Percentiles rank a stretch among this genome's conserved stretches.
phyloP scores from a whole-genome alignment of 2,888 invertebrate species.

The Perizoma affinitatum region DNA sequence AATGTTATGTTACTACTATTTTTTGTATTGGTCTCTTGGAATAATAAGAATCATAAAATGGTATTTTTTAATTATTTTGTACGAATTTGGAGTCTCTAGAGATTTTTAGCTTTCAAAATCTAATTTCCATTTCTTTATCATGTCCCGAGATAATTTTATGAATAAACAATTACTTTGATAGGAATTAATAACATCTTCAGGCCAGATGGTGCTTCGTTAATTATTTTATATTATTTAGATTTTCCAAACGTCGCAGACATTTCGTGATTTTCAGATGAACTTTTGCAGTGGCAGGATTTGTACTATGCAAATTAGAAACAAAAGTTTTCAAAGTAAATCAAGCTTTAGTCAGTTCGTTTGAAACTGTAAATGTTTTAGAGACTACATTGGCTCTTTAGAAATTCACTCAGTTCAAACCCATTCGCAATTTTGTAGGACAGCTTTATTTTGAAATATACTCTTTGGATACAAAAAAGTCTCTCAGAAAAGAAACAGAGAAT shows the following conservation, averaged over 20 bases:
- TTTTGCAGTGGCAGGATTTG: constrained; percentile 6
- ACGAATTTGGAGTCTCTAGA: too few species aligned
- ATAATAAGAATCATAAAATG: neutral
- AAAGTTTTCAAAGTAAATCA: constrained; percentile 2
- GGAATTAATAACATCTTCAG: constrained; percentile 8
- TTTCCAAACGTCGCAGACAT: constrained; percentile 9
- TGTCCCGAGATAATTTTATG: neutral
- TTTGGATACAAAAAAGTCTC: neutral
- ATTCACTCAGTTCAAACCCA: too few species aligned
- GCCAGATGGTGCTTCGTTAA: constrained; percentile 14
- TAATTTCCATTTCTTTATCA: neutral
- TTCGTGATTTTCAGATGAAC: constrained; percentile 15
- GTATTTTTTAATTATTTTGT: too few species aligned
- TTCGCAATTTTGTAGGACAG: neutral
- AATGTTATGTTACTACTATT: neutral
- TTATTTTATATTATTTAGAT: constrained; percentile 19
- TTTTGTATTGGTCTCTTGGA: neutral
- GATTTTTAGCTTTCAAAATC: neutral
- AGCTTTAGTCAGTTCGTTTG: neutral
- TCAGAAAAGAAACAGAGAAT: neutral
- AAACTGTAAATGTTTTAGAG: too few species aligned
- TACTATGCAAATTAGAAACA: constrained; percentile 17
- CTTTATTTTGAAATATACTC: neutral
- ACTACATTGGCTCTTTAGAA: too few species aligned
- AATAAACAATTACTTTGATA: constrained; percentile 16